Percentiles rank a stretch among this genome's conserved stretches.
These are phyloP conservation scores for Hirtodrosophila alboralis DNA, from an alignment of 2,888 invertebrate genomes.

Conservation along the genomic window DNA sequence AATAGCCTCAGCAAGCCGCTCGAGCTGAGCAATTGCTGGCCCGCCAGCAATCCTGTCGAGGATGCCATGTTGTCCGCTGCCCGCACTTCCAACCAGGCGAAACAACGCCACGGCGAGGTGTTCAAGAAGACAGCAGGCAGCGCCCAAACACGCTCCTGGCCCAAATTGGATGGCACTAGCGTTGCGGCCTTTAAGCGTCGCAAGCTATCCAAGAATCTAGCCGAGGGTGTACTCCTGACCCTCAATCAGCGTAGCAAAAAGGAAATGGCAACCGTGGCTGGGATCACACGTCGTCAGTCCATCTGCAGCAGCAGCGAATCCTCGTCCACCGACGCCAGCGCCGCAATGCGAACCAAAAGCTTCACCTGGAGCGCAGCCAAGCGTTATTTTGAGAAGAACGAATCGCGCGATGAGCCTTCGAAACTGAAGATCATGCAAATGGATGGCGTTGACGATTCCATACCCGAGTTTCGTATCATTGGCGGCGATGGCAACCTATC, in stretches of 20 bases:
- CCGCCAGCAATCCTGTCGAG: constrained; percentile 79
- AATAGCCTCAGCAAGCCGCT: constrained; percentile 73
- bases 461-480: constrained; percentile 84
- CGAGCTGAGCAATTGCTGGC: constrained; percentile 75
- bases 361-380: constrained; percentile 83
- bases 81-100: constrained; percentile 60
- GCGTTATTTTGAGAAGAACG: constrained; percentile 70
- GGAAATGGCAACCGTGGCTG: constrained; percentile 63
- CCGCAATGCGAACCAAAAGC: constrained; percentile 69
- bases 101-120: constrained; percentile 45
- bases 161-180: constrained; percentile 71
- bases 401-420: constrained; percentile 54
- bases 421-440: constrained; percentile 87
- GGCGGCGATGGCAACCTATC: constrained; percentile 84
- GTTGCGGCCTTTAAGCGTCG: constrained; percentile 87
- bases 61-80: constrained; percentile 82
- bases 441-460: constrained; percentile 89
- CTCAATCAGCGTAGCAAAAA: constrained; percentile 74
- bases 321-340: constrained; percentile 60
- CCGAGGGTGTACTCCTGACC: constrained; percentile 83
- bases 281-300: constrained; percentile 71
- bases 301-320: constrained; percentile 82
- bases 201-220: constrained; percentile 85
- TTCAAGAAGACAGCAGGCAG: constrained; percentile 59
- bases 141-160: constrained; percentile 61